These are phyloP conservation scores for Smittia aterrima DNA, from an alignment of 2,888 invertebrate species.

Conservation along the genomic window DNA sequence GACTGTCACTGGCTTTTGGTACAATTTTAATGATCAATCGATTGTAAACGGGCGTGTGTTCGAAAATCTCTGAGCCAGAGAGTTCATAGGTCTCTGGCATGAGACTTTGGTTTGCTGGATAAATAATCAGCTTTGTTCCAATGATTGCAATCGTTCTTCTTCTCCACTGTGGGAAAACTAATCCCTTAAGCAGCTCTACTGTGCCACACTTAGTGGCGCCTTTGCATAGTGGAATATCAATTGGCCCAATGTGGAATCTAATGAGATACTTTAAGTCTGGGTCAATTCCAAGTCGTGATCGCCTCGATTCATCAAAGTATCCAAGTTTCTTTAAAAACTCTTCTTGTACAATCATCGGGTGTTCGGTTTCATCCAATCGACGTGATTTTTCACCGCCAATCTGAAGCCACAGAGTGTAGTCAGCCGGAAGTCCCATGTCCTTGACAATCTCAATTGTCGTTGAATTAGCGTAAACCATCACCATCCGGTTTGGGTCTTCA, in stretches of 20 bases:
- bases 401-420: slow-evolving; percentile 51
- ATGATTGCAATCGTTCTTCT: slow-evolving; percentile 60
- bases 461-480: slow-evolving; percentile 43
- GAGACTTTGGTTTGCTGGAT: slow-evolving; percentile 50
- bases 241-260: slow-evolving; percentile 63
- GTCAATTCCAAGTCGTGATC: slow-evolving; percentile 64
- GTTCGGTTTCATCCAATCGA: slow-evolving; percentile 58
- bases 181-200: slow-evolving; percentile 62
- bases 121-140: slow-evolving; percentile 62
- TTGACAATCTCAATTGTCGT: slow-evolving; percentile 43
- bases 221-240: slow-evolving; percentile 55
- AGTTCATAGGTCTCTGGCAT: slow-evolving; percentile 46
- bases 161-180: slow-evolving; percentile 69
- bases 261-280: slow-evolving; percentile 63
- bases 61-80: slow-evolving; percentile 45
- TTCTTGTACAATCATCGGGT: slow-evolving; percentile 63
- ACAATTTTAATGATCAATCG: slow-evolving; percentile 55
- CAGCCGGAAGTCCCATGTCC: slow-evolving; percentile 44
- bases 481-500: slow-evolving; percentile 45
- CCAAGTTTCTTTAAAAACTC: slow-evolving; percentile 61
- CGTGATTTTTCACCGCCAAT: slow-evolving; percentile 59
- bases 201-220: slow-evolving; percentile 55
- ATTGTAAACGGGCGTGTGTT: slow-evolving; percentile 47
- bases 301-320: slow-evolving; percentile 60
- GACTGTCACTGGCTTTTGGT: slow-evolving; percentile 47